phyloP scores from a whole-genome alignment of 2,797 vertebrate species.

The Pteronotus mesoamericanus region DNA sequence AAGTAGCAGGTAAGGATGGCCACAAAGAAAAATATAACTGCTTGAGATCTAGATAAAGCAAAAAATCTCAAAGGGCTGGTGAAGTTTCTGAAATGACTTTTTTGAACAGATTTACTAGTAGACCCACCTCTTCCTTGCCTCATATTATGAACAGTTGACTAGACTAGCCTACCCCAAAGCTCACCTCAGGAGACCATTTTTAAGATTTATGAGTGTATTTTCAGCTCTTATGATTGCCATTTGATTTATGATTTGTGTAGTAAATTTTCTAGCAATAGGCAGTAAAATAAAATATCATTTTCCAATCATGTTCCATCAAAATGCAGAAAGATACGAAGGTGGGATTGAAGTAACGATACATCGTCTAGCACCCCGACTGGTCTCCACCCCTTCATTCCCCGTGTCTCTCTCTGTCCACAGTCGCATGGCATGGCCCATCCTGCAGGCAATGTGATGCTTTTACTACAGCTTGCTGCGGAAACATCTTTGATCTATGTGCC shows the following conservation, averaged over 20 bases:
- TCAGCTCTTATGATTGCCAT: not conserved
- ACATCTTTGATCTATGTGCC: not conserved
- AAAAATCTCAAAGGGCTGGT: not conserved
- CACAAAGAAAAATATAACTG: not conserved
- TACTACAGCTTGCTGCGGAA: not conserved
- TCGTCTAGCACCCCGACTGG: not conserved
- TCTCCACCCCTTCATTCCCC: not conserved
- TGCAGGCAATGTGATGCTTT: not conserved
- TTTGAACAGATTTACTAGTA: not conserved
- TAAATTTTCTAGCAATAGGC: conserved; percentile 10
- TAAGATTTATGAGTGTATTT: conserved; percentile 2
- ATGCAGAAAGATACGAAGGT: not conserved
- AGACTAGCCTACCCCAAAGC: not conserved
- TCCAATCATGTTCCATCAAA: not conserved
- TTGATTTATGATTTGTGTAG: conserved; percentile 12
- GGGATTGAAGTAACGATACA: not conserved
- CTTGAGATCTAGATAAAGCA: not conserved
- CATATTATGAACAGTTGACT: not conserved
- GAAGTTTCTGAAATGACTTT: not conserved
- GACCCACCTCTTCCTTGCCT: not conserved
- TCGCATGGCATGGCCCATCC: not conserved
- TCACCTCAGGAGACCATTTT: not conserved
- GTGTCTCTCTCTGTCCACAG: not conserved
- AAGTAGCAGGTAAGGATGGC: not conserved
- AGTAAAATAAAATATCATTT: not conserved